phyloP scores from a whole-genome alignment of 1,140 invertebrate species.

The Mactra quadrangularis region DNA sequence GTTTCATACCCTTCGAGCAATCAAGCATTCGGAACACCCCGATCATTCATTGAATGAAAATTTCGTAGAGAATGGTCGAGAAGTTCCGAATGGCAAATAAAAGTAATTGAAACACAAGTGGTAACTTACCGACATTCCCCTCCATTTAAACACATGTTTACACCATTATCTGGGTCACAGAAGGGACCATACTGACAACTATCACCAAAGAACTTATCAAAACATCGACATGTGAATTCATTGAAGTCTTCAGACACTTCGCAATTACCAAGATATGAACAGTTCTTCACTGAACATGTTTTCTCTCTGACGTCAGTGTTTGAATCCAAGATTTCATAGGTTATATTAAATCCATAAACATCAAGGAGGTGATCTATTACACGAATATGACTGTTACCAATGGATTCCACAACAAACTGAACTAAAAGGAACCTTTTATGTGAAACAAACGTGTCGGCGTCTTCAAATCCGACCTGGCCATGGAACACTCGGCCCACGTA shows the following conservation, averaged over 20 bases:
- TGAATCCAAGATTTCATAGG: slow-evolving; percentile 89
- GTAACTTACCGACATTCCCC: slow-evolving; percentile 82
- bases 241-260: slow-evolving; percentile 88
- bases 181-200: slow-evolving; percentile 83
- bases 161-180: slow-evolving; percentile 80
- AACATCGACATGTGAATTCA: slow-evolving; percentile 84
- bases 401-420: slow-evolving; percentile 88
- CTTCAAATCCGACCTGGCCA: slow-evolving; percentile 82
- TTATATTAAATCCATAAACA: slow-evolving; percentile 96
- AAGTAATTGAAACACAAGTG: too few species aligned
- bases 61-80: too few species aligned
- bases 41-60: too few species aligned
- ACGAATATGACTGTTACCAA: slow-evolving; percentile 92
- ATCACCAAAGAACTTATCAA: slow-evolving; percentile 80
- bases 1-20: too few species aligned
- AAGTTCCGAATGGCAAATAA: too few species aligned
- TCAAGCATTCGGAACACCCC: too few species aligned
- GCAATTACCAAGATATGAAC: slow-evolving; percentile 93
- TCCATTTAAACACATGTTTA: slow-evolving; percentile 81
- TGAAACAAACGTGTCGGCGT: slow-evolving; percentile 81
- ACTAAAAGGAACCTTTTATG: slow-evolving; percentile 91
- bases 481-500: slow-evolving; percentile 75
- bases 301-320: slow-evolving; percentile 84
- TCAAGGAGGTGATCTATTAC: slow-evolving; percentile 91
- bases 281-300: slow-evolving; percentile 90